Evolutionary conservation across 1,140 invertebrate genomes (phyloP).

Genomic region (Triops cancriformis): DNA sequence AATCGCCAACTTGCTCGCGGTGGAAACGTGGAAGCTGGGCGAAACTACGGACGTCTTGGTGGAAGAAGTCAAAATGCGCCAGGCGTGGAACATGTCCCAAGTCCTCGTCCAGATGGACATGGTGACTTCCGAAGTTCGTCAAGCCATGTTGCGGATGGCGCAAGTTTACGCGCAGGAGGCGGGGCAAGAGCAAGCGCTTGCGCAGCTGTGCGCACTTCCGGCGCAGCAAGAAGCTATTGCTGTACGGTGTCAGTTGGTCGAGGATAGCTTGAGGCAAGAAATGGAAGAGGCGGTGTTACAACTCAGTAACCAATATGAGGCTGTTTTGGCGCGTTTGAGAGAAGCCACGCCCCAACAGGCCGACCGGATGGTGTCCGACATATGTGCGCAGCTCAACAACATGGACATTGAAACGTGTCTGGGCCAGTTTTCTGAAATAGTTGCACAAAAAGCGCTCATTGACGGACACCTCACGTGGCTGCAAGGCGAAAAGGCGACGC

Average conservation of each 20-base stretch:
- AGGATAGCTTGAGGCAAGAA: conserved; percentile 54
- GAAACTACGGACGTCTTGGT: conserved; percentile 31
- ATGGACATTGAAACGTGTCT: conserved; percentile 42
- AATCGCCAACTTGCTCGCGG: conserved; percentile 44
- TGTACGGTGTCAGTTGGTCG: conserved; percentile 58
- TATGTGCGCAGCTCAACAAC: conserved; percentile 16
- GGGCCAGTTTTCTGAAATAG: conserved; percentile 59
- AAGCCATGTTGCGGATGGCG: conserved; percentile 56
- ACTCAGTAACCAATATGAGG: conserved; percentile 54
- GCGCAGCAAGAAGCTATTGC: conserved; percentile 54
- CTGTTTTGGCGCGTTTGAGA: conserved; percentile 37
- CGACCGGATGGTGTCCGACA: conserved; percentile 29
- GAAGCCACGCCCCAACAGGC: conserved; percentile 28
- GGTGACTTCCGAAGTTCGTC: conserved; percentile 60
- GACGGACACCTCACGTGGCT: conserved; percentile 49
- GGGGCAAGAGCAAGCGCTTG: conserved; percentile 32
- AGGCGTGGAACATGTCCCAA: conserved; percentile 56
- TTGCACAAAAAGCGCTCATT: conserved; percentile 64
- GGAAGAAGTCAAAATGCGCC: conserved; percentile 47
- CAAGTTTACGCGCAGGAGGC: conserved; percentile 51
- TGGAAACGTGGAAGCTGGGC: conserved; percentile 31
- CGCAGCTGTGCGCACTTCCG: conserved; percentile 43
- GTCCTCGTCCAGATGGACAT: conserved; percentile 60
- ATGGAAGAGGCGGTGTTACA: conserved; percentile 57
- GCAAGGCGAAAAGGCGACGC: conserved; percentile 32